A percentile compares a stretch with the other conserved stretches of the same genome.
Evolutionary conservation across 2,888 invertebrate genomes (phyloP).

Genomic region (Pimpla rufipes): DNA sequence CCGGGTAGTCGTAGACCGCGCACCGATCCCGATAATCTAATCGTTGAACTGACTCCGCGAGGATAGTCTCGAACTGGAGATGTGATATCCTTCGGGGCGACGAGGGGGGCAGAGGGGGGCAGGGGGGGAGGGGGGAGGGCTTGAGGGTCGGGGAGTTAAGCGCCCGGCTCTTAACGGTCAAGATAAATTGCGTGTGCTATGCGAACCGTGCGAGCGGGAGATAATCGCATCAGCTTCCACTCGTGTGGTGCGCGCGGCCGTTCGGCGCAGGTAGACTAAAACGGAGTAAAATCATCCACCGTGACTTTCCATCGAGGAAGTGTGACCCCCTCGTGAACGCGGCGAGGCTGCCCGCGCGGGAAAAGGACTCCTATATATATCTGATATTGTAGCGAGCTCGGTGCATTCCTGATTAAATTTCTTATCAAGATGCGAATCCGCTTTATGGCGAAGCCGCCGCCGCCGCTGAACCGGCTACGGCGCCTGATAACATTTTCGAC

Average conservation of each 20-base stretch:
- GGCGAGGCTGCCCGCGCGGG: not conserved
- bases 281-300: constrained; percentile 30
- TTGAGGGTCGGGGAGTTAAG: constrained; percentile 7
- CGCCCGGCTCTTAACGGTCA: constrained; percentile 39
- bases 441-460: not conserved
- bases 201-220: constrained; percentile 50
- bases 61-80: constrained; percentile 25
- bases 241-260: constrained; percentile 25
- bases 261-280: constrained; percentile 1
- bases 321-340: constrained; percentile 25
- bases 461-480: not conserved
- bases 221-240: constrained; percentile 51
- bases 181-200: constrained; percentile 52
- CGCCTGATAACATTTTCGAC: not conserved
- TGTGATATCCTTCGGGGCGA: constrained; percentile 29
- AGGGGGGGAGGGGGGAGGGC: not conserved
- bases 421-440: constrained; percentile 30
- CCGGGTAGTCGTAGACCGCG: constrained; percentile 20
- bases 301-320: constrained; percentile 35
- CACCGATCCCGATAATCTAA: constrained; percentile 42
- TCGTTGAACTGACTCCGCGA: constrained; percentile 28
- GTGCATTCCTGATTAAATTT: constrained; percentile 32
- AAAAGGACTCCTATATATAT: constrained; percentile 19
- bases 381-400: constrained; percentile 23
- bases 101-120: not conserved